Conservation (phyloP, 2,113 vertebrate species). For the Eurypyga helias region DNA sequence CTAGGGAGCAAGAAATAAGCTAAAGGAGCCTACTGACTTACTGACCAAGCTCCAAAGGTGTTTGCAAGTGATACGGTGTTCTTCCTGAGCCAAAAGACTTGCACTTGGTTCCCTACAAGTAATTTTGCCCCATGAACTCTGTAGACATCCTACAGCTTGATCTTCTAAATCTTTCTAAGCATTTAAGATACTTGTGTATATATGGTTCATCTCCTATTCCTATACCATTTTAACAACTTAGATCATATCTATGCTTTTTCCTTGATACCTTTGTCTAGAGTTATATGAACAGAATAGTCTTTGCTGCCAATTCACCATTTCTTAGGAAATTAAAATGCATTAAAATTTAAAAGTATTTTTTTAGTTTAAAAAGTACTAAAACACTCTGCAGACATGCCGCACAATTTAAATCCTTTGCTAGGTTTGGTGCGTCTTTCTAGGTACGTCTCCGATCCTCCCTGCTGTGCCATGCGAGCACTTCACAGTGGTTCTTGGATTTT, state of each 20-base stretch:
- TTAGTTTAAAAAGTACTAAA: background rate
- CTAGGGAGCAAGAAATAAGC: background rate
- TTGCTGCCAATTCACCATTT: background rate
- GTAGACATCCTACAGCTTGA: background rate
- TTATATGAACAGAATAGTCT: background rate
- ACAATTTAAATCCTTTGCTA: background rate
- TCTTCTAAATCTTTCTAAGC: background rate
- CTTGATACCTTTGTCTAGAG: background rate
- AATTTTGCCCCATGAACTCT: background rate
- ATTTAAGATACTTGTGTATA: background rate
- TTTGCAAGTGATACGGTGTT: background rate
- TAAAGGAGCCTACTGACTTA: background rate
- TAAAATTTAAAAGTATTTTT: background rate
- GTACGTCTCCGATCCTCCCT: background rate
- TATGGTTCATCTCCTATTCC: background rate
- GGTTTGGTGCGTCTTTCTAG: background rate
- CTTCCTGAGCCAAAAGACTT: background rate
- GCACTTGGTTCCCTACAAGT: background rate
- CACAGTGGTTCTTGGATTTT: conserved; percentile 3
- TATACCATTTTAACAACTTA: background rate
- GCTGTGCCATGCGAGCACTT: background rate
- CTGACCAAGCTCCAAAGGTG: background rate
- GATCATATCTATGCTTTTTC: background rate
- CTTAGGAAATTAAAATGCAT: background rate
- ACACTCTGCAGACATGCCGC: background rate